A percentile compares a stretch with the other conserved stretches of the same genome.
Evolutionary conservation across 2,113 vertebrate species (phyloP).

Genomic region (Campylomormyrus numenius): DNA sequence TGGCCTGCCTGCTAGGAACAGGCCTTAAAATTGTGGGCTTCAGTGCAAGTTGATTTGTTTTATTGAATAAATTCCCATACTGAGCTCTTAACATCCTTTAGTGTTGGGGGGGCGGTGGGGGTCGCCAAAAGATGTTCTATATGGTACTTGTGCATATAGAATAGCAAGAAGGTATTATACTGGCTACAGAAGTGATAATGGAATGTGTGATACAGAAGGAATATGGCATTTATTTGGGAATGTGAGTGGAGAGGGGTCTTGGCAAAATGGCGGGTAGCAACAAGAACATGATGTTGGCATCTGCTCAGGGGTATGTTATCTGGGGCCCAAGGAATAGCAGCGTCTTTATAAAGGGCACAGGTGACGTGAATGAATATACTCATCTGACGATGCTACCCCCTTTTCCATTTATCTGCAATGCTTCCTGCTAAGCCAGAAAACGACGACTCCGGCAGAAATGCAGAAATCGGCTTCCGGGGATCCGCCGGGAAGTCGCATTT

Average conservation of each 20-base stretch:
- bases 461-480: neutral
- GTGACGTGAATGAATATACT: neutral
- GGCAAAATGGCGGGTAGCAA: neutral
- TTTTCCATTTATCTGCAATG: neutral
- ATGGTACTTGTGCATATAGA: neutral
- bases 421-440: neutral
- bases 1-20: neutral
- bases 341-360: neutral
- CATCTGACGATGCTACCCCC: neutral
- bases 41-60: neutral
- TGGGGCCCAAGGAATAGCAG: neutral
- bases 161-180: neutral
- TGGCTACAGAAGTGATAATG: neutral
- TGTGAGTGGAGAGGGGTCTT: neutral
- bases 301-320: neutral
- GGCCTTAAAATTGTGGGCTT: neutral
- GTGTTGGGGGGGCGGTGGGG: neutral
- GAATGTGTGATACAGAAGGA: neutral
- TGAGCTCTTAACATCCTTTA: neutral
- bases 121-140: neutral
- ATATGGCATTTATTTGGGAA: neutral
- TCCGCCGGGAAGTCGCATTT: neutral
- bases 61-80: neutral
- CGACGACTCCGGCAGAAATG: neutral
- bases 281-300: neutral